Conservation (phyloP, 2,888 invertebrate genomes). For the Drosophila multiciliata region DNA sequence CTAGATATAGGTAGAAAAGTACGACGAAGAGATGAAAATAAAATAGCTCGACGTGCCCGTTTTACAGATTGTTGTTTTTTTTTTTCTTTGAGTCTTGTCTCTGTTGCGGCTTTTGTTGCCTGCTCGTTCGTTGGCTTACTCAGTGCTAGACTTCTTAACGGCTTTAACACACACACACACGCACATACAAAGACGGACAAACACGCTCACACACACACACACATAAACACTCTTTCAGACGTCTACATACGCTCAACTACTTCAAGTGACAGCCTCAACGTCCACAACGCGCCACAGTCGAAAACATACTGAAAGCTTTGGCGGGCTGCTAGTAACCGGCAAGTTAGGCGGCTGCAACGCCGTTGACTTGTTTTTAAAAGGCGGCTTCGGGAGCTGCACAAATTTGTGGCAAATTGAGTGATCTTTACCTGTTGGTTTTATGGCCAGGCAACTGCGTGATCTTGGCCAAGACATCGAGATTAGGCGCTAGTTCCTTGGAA, state of each 20-base stretch:
- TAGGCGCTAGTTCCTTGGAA: conserved; percentile 59
- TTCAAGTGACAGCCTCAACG: conserved; percentile 51
- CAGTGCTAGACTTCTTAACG: conserved; percentile 70
- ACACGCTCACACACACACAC: conserved; percentile 22
- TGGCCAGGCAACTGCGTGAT: conserved; percentile 38
- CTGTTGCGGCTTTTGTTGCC: conserved; percentile 37
- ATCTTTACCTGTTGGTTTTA: conserved; percentile 39
- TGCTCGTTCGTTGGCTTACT: conserved; percentile 50
- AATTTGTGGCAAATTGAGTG: conserved; percentile 50
- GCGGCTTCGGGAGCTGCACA: conserved; percentile 42
- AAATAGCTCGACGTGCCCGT: conserved; percentile 77
- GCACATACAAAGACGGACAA: conserved; percentile 34
- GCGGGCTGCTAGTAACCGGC: conserved; percentile 38
- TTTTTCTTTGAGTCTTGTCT: conserved; percentile 37
- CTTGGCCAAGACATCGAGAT: conserved; percentile 47
- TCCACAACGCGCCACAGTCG: conserved; percentile 72
- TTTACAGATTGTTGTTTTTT: conserved; percentile 61
- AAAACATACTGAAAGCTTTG: conserved; percentile 65
- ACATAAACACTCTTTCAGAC: conserved; percentile 18
- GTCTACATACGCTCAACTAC: conserved; percentile 50
- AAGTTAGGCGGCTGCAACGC: conserved; percentile 42
- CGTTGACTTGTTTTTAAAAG: conserved; percentile 40
- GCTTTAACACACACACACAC: conserved; percentile 61
- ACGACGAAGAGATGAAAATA: conserved; percentile 69
- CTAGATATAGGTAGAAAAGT: conserved; percentile 67